Percentiles rank a stretch among this genome's conserved stretches.
Conservation (phyloP, 2,888 invertebrate species). For the Acronicta aceris region DNA sequence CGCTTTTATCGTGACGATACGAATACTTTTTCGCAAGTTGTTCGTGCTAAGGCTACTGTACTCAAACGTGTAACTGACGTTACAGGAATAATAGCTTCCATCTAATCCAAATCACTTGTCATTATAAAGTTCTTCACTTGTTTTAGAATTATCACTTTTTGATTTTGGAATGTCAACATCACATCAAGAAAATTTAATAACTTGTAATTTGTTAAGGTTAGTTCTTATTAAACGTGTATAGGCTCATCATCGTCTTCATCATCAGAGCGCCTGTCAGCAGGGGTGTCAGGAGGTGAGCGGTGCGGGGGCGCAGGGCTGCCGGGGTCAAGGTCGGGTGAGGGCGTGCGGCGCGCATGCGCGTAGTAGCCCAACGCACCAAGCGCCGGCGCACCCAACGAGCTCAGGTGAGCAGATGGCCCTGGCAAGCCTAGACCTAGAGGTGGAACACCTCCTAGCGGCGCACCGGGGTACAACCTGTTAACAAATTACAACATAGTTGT, state of each 20-base stretch:
- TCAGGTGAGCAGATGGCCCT: constrained; percentile 91
- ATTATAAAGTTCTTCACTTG: constrained; percentile 41
- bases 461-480: constrained; percentile 89
- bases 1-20: no score
- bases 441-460: constrained; percentile 88
- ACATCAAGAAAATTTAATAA: constrained; percentile 44
- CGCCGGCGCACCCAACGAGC: constrained; percentile 92
- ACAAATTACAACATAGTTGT: constrained; percentile 7
- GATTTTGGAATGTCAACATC: constrained; percentile 36
- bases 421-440: constrained; percentile 90
- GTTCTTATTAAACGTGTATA: constrained; percentile 88
- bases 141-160: constrained; percentile 36
- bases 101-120: constrained; percentile 37
- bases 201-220: constrained; percentile 29
- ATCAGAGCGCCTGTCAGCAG: constrained; percentile 80
- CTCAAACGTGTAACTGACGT: constrained; percentile 47
- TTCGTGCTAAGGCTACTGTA: no score
- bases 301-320: constrained; percentile 89
- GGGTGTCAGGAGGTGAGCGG: constrained; percentile 79
- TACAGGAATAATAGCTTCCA: constrained; percentile 53
- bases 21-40: no score
- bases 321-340: constrained; percentile 89
- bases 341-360: constrained; percentile 85
- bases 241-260: constrained; percentile 90
- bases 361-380: constrained; percentile 88